Conservation (phyloP, 2,888 invertebrate genomes). For the Pollenia angustigena region DNA sequence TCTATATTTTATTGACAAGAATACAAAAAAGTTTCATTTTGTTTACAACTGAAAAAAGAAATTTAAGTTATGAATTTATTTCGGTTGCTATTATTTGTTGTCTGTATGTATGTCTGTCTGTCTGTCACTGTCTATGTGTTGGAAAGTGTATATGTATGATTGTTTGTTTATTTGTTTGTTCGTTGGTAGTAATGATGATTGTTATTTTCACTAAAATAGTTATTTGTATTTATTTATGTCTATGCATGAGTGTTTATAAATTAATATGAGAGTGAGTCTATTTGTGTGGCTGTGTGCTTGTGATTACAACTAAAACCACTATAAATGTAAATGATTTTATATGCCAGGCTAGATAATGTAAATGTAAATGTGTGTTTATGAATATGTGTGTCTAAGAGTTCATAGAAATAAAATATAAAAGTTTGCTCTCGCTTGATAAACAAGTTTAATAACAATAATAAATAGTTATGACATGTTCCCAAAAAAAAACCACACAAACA, state of each 20-base stretch:
- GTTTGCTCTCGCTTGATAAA: conserved; percentile 72
- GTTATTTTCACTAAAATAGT: conserved; percentile 68
- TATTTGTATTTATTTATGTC: conserved; percentile 43
- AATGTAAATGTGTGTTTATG: background rate
- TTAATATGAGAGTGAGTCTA: background rate
- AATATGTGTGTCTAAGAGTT: background rate
- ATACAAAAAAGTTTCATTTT: conserved; percentile 14
- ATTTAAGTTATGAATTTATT: conserved; percentile 75
- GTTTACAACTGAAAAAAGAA: conserved; percentile 71
- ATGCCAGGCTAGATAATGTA: background rate
- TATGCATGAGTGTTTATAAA: conserved; percentile 63
- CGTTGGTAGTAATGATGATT: conserved; percentile 65
- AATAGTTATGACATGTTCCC: conserved; percentile 69
- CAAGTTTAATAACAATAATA: conserved; percentile 72
- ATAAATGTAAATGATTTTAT: background rate
- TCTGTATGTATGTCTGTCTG: background rate
- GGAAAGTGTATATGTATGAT: background rate
- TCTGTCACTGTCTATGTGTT: background rate
- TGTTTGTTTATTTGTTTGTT: conserved; percentile 17
- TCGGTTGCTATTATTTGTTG: background rate
- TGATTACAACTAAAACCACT: background rate
- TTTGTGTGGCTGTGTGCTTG: background rate
- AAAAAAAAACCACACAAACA: conserved; percentile 22
- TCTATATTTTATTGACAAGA: conserved; percentile 59
- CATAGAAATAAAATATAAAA: conserved; percentile 54